These are phyloP conservation scores for Tipula unca DNA, from an alignment of 2,888 invertebrate genomes.

Conservation along the genomic window DNA sequence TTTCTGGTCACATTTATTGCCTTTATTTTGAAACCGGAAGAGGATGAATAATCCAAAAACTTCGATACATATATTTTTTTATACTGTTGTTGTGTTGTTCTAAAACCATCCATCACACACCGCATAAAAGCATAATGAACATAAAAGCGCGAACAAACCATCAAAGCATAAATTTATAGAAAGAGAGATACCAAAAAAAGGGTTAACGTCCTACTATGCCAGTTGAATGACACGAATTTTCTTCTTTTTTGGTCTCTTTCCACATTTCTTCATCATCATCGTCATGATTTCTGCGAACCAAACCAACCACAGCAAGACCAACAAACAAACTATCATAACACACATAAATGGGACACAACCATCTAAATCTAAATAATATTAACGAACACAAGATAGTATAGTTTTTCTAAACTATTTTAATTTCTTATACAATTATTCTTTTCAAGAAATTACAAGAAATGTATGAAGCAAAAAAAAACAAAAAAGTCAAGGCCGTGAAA, in stretches of 20 bases:
- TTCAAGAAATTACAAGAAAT: neutral
- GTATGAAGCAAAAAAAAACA: neutral
- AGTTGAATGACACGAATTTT: constrained; percentile 18
- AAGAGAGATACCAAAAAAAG: constrained; percentile 9
- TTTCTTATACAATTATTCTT: neutral
- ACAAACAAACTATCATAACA: neutral
- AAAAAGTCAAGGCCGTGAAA: constrained; percentile 1
- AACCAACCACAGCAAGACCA: neutral
- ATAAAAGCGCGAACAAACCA: neutral
- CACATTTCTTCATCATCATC: neutral
- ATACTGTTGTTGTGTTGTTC: neutral
- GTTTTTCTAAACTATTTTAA: neutral
- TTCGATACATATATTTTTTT: neutral
- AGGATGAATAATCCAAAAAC: constrained; percentile 14
- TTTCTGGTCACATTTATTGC: neutral
- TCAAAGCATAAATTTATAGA: neutral
- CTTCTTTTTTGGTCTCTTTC: neutral
- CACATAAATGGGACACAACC: neutral
- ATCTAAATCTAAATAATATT: neutral
- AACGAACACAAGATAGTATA: neutral
- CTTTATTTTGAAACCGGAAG: neutral
- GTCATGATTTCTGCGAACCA: neutral
- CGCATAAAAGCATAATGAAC: neutral
- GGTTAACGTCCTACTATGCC: constrained; percentile 8
- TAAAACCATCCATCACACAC: neutral